Conservation (phyloP, 2,797 vertebrate genomes). For the Paramormyrops hopkinsi region DNA sequence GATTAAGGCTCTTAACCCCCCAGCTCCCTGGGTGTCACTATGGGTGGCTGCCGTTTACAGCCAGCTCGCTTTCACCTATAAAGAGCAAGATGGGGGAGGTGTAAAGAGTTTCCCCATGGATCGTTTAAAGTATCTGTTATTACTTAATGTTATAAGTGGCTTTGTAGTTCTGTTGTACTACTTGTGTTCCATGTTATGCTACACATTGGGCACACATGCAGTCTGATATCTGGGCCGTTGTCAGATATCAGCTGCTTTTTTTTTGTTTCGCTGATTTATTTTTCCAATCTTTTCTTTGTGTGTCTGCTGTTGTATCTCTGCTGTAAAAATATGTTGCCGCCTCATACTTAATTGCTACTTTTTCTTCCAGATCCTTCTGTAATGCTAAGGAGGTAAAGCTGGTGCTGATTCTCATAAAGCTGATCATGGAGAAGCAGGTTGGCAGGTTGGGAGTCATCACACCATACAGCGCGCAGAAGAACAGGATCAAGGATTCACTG, state of each 20-base stretch:
- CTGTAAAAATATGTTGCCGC: not conserved
- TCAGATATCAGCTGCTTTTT: not conserved
- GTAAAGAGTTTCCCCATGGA: not conserved
- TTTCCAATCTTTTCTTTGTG: not conserved
- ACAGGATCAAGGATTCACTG: slow-evolving; percentile 47
- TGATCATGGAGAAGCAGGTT: slow-evolving; percentile 55
- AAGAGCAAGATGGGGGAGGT: not conserved
- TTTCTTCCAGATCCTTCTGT: slow-evolving; percentile 60
- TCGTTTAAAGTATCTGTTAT: not conserved
- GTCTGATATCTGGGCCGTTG: not conserved
- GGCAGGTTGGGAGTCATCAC: slow-evolving; percentile 69
- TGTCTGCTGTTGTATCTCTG: not conserved
- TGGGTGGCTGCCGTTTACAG: not conserved
- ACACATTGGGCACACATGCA: not conserved
- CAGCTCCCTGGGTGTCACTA: not conserved
- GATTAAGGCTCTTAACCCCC: not conserved
- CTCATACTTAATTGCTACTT: not conserved
- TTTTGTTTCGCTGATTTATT: not conserved
- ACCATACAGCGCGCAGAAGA: slow-evolving; percentile 76
- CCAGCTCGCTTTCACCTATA: not conserved
- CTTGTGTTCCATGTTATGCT: not conserved
- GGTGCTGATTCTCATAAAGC: slow-evolving; percentile 64
- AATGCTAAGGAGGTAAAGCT: slow-evolving; percentile 71
- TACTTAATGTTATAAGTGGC: not conserved
- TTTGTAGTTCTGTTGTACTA: not conserved